These are phyloP conservation scores for Rhamnusium bicolor DNA, from an alignment of 2,888 invertebrate genomes.

Conservation along the genomic window DNA sequence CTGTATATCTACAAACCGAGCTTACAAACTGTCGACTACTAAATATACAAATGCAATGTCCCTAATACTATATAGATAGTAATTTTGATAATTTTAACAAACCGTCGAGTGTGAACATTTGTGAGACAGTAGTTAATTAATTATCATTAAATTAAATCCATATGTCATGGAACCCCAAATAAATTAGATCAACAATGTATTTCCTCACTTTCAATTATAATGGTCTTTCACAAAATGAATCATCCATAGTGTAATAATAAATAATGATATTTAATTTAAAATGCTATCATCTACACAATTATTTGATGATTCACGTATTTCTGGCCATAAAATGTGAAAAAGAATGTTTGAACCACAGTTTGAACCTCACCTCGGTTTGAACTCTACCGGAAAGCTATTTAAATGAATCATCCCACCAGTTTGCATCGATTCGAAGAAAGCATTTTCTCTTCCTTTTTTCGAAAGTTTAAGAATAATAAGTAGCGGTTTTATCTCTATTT, in stretches of 20 bases:
- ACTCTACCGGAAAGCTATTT: background rate
- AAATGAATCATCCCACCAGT: background rate
- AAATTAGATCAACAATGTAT: background rate
- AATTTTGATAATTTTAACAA: too few species aligned
- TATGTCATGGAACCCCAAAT: background rate
- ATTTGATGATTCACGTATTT: background rate
- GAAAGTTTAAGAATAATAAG: background rate
- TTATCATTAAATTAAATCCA: background rate
- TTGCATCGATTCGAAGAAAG: background rate
- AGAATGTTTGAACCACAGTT: background rate
- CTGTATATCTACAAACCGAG: too few species aligned
- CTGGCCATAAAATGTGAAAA: background rate
- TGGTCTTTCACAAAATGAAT: background rate
- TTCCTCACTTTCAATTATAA: background rate
- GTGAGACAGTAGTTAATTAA: too few species aligned
- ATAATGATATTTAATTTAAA: background rate
- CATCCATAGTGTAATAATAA: background rate
- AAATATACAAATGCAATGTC: too few species aligned
- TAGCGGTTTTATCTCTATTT: background rate
- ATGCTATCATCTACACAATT: background rate
- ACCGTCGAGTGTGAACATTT: too few species aligned
- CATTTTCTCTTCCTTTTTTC: background rate
- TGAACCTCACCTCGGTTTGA: background rate
- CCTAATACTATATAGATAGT: too few species aligned
- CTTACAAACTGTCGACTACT: too few species aligned